Base-by-base conservation (phyloP, 2,113 vertebrate genomes). In the Malurus elegans region DNA sequence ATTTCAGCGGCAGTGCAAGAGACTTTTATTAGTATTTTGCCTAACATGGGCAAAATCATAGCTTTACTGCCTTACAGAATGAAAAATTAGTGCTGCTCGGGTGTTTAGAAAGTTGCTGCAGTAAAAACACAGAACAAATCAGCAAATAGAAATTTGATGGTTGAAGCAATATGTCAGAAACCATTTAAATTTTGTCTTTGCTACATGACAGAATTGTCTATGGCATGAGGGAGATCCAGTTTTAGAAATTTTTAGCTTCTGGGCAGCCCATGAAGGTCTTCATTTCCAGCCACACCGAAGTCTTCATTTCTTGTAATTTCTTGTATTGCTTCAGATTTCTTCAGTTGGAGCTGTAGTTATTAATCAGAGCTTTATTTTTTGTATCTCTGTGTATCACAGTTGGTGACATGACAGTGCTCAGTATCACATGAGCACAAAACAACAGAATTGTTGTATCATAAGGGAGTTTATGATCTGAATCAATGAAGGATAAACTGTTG, bases 321-420 rank as follows among this genome's bases (percentile, higher is more conserved):
- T 67, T 91, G 18, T 12, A 21, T 9, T 47, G 20, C 28, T 80
- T 91, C 31, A 5, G 25, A 19, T 66, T 51, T 80, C 42, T 75
- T 42, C 20, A 48, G 18, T 16, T 85, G 14, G 44, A 61, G 25
- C 10, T 47, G 14, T 12, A 47, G 15, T 32, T 51, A 25, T 71
- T 80, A 71, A 72, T 6, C 29, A 45, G 45, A 81, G 34, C 3
- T 10, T 40, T 40, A 29, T 32, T 58, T 83, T 81, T 47, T 47
- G 12, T 7, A 26, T 47, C 79, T 69, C 19, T 53, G 1, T 12
- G 4, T 44, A 36, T 16, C 29, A 20, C 9, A 25, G 2, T 20
- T 34, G 0, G 0, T 62, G n/a, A 61, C 18, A 40, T 1, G 3
- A 26, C 29, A 14, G 29, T 62, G 16, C 20, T 82, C 42, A 73